These are phyloP conservation scores for Neoaliturus tenellus DNA, from an alignment of 2,888 invertebrate genomes.

Conservation along the genomic window DNA sequence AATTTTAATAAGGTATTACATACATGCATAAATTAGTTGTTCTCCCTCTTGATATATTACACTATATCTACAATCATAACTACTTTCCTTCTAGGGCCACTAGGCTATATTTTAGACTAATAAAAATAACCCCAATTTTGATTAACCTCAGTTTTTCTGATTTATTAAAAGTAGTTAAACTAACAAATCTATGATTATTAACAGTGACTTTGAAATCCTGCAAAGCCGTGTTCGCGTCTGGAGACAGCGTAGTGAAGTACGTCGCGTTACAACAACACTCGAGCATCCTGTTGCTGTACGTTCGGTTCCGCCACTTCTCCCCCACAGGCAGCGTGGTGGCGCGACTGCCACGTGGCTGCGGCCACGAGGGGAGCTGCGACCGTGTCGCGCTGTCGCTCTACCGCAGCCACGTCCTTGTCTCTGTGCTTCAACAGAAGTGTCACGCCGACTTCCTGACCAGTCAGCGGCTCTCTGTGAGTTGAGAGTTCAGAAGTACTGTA, in stretches of 20 bases:
- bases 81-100: too few species aligned
- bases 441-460: slow-evolving; percentile 58
- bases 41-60: too few species aligned
- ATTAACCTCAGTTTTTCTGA: too few species aligned
- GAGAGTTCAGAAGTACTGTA: too few species aligned
- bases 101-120: too few species aligned
- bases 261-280: slow-evolving; percentile 57
- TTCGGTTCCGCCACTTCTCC: slow-evolving; percentile 73
- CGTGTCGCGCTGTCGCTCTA: slow-evolving; percentile 64
- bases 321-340: slow-evolving; percentile 73
- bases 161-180: too few species aligned
- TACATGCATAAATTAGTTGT: too few species aligned
- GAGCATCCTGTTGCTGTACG: slow-evolving; percentile 73
- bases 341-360: slow-evolving; percentile 71
- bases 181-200: too few species aligned
- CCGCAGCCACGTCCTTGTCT: slow-evolving; percentile 64
- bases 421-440: slow-evolving; percentile 63
- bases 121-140: too few species aligned
- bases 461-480: slow-evolving; percentile 51
- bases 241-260: slow-evolving; percentile 3
- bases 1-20: too few species aligned
- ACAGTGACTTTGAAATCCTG: neutral
- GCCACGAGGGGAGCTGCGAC: slow-evolving; percentile 70
- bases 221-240: neutral
- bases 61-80: too few species aligned